Evolutionary conservation across 2,113 vertebrate genomes (phyloP), one percentile per base, ranked within the genome.

Genomic region (Lathamus discolor): DNA sequence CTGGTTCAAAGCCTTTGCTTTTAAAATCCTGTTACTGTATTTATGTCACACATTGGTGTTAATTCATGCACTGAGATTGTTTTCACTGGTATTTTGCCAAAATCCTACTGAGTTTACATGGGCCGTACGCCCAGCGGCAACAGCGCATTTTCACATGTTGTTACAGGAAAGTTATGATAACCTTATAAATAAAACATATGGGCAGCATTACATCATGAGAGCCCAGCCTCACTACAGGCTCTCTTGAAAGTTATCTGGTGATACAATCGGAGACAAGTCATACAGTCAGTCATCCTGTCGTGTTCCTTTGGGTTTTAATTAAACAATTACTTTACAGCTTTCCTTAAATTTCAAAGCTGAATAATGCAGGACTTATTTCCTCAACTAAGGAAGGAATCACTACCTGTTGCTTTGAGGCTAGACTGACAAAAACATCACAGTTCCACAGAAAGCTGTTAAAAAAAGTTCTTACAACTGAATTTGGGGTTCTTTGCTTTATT

Each of bases 251-350:
- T 76, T 73, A 82, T 91, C 73, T 62, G 37, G 52, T 76, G 91
- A 94, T 96, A 5, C 44, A 66, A 22, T 84, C 23, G 0, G n/a
- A 85, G 67, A n/a, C 48, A 77, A 93, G 48, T 64, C 80, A 81
- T 55, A 66, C 90, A 81, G 57, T 72, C 83, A 92, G 62, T 91
- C 93, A 64, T 81, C 80, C 33, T 91, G 75, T 90, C 82, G 51
- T 24, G 5, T 93, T 91, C 75, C 78, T 92, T 66, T 3, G 3
- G 57, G 57, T 82, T 92, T 86, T 94, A 96, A 92, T 92, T 61
- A 90, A 96, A 72, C 28, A 22, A 88, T 93, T 90, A 64, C 68
- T 94, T 96, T 70, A 75, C 68, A 92, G 76, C 69, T 93, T 93
- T 88, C 83, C 86, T 79, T 68, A 54, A 29, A 67, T 87, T 92